phyloP scores from a whole-genome alignment of 2,113 vertebrate species.

The Aramus guarauna region DNA sequence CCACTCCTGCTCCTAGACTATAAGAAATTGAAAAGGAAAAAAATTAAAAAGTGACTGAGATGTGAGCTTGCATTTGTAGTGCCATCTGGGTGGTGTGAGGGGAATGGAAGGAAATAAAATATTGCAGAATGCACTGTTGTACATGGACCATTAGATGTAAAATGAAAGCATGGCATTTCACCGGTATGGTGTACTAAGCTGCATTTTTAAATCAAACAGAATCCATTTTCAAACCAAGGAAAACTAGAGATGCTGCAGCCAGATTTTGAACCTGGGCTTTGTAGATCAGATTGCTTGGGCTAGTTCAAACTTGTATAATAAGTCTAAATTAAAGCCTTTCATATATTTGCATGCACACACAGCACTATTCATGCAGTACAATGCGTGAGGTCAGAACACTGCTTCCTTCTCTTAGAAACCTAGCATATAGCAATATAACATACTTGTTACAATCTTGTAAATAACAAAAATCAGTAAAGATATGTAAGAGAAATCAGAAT shows the following conservation, averaged over 20 bases:
- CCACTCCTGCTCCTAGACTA: neutral
- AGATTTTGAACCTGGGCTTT: neutral
- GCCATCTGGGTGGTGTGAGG: neutral
- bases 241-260: neutral
- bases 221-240: neutral
- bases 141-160: neutral
- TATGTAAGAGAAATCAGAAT: neutral
- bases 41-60: neutral
- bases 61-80: neutral
- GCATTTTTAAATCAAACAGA: neutral
- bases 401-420: neutral
- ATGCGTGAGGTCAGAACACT: neutral
- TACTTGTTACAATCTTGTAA: neutral
- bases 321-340: neutral
- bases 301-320: neutral
- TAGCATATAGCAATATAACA: neutral
- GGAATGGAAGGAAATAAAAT: neutral
- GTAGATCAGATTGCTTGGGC: neutral
- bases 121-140: neutral
- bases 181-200: neutral
- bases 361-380: neutral
- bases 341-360: neutral
- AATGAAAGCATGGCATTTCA: neutral
- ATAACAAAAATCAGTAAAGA: neutral
- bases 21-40: neutral